Evolutionary conservation across 2,888 invertebrate genomes (phyloP), one percentile per base, ranked within the genome.

Genomic region (Lissonota sp.): DNA sequence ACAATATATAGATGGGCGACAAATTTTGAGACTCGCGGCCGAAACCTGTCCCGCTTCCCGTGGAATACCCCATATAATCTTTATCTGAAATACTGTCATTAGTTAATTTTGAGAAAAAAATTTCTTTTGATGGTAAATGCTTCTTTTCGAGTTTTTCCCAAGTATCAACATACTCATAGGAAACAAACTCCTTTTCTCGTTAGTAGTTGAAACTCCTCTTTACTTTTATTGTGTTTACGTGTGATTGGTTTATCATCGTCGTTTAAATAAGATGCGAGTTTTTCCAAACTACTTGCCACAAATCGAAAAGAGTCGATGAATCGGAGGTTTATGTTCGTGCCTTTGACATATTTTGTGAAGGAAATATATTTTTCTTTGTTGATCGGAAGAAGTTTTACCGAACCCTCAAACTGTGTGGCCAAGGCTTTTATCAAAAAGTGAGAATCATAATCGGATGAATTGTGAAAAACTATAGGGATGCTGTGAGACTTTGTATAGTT

Each of bases 291-390:
- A 8, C 62, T 12, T 4, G 42, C 46, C 63, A 66, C 39, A 63
- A 85, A 78, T 57, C 78, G 66, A 39, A 73, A 85, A 86, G 89
- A 67, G 89, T 80, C 77, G 71, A 87, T 82, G 66, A 64, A 83
- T 66, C 53, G 79, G 6, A 63, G 67, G 44, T 67, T 51, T 8
- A 69, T 58, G 26, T 39, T 49, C 0, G 72, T 53, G 4, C 58
- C 58, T n/a, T 46, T 10, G 12, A 72, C 71, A 6, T n/a, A 8
- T 49, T 86, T 88, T 4, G 85, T 85, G 73, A 90, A 88, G 1
- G 88, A 87, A 26, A 89, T 88, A 66, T 88, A 91, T 69, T 84
- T 86, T 42, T 85, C 86, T 60, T 85, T 80, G 66, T 84, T 85
- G 5, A 85, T 37, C 0, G 86, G 86, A 0, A 84, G 40, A 40